phyloP scores from a whole-genome alignment of 2,888 invertebrate genomes.

The Hirtodrosophila cameraria region DNA sequence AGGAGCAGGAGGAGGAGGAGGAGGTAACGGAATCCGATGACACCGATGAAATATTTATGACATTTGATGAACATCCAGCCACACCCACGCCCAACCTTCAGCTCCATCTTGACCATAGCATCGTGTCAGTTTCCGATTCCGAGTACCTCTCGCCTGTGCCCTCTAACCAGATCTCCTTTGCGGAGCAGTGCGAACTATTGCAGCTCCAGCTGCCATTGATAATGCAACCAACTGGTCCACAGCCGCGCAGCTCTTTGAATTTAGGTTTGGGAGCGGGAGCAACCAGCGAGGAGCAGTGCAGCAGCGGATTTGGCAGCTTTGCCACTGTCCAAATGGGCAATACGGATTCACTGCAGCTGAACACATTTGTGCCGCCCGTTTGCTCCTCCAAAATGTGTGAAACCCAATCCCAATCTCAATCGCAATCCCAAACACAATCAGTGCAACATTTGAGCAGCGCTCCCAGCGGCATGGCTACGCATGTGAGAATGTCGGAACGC shows the following conservation, averaged over 20 bases:
- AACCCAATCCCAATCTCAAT: too few relatives aligned
- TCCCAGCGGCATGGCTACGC: neutral
- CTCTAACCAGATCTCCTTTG: constrained; percentile 58
- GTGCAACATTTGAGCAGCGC: neutral
- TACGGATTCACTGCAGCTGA: constrained; percentile 31
- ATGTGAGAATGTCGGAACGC: constrained; percentile 72
- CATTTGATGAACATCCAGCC: constrained; percentile 40
- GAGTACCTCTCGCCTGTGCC: constrained; percentile 65
- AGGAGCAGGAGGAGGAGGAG: neutral
- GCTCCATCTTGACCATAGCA: neutral
- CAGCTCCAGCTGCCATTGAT: neutral
- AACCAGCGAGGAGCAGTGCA: constrained; percentile 20
- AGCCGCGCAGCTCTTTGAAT: constrained; percentile 65
- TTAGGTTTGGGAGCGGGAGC: neutral
- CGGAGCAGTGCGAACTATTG: neutral
- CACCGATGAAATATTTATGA: constrained; percentile 61
- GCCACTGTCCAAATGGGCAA: constrained; percentile 24
- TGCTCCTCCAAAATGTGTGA: constrained; percentile 80
- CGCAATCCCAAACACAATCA: constrained; percentile 31
- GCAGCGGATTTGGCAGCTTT: constrained; percentile 67
- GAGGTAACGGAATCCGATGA: constrained; percentile 19
- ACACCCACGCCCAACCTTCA: constrained; percentile 22
- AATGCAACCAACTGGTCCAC: constrained; percentile 60
- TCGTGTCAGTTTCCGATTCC: constrained; percentile 49
- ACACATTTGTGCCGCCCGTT: constrained; percentile 71